These are phyloP conservation scores for Charina bottae DNA, from an alignment of 2,113 vertebrate genomes.

Conservation along the genomic window DNA sequence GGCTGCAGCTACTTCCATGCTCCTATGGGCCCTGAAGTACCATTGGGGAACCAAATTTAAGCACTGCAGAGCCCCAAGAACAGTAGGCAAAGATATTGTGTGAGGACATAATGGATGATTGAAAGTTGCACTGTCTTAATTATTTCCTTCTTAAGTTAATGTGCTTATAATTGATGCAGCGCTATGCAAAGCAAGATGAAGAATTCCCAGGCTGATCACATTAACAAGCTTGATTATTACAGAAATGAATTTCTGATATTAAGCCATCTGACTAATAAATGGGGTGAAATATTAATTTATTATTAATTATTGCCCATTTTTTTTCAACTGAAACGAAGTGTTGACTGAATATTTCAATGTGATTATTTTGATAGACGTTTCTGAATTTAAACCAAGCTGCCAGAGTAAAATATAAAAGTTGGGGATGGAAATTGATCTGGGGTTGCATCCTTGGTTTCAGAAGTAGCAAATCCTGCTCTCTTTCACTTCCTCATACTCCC, in stretches of 20 bases:
- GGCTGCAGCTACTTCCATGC: too few relatives aligned
- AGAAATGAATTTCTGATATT: constrained; percentile 32
- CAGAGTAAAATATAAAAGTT: neutral
- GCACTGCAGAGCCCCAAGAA: too few relatives aligned
- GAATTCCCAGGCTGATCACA: constrained; percentile 16
- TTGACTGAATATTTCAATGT: constrained; percentile 1
- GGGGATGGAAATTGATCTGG: neutral
- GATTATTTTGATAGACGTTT: neutral
- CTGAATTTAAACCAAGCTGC: neutral
- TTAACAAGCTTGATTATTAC: neutral
- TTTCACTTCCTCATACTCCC: neutral
- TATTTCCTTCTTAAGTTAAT: constrained; percentile 26
- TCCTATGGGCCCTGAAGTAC: too few relatives aligned
- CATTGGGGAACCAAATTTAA: too few relatives aligned
- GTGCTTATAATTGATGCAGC: constrained; percentile 20
- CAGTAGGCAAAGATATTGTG: neutral
- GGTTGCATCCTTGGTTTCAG: neutral
- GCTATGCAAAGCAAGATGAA: neutral
- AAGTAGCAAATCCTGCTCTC: neutral
- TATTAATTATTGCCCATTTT: constrained; percentile 11
- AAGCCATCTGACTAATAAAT: constrained; percentile 15
- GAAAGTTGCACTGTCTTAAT: constrained; percentile 23
- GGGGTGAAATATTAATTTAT: neutral
- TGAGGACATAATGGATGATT: constrained; percentile 16
- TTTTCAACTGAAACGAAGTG: neutral